Evolutionary conservation across 1,140 invertebrate species (phyloP), one percentile per base, ranked within the genome.

Genomic region (Littorina saxatilis): DNA sequence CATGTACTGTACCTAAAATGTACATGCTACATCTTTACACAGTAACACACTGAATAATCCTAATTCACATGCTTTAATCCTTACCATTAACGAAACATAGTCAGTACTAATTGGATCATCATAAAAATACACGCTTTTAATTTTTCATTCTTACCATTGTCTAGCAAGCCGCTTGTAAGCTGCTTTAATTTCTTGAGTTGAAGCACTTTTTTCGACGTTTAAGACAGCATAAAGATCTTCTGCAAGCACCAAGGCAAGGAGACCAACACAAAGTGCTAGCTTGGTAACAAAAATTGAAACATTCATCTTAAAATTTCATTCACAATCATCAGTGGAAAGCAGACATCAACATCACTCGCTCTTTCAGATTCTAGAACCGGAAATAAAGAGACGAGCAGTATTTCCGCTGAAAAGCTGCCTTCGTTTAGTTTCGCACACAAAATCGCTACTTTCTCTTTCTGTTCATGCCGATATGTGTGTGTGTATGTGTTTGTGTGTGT

Each of bases 161-260:
- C 96, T 97, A 2, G 96, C 97, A 82, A 98, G 92, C 89, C 96
- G 95, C 90, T 97, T 97, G 88, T 98, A 99, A 0, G 97, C 96
- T 90, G 96, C 96, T 86, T 96, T 94, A 79, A 99, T 98, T 87
- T 98, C 96, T 85, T 95, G 94, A 11, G 95, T 87, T 20, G 94
- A 94, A 1, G 97, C 96, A 85, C 94, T 94, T 87, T 94, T 95
- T 78, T 94, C 92, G 58, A 99, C 94, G 1, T 96, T 96, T 50
- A 99, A 93, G 87, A 96, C 95, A 91, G 96, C 93, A 91, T 99
- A 99, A 9, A 97, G 96, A 93, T 91, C 87, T 55, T 90, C 83
- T 35, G 63, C 32, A 76, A 68, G 72, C 15, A 27, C 40, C 13
- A 32, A 15, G 7, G 29, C 9, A 1, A 52, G 32, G 0, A 72